Base-by-base conservation (phyloP, 2,888 invertebrate species). In the Scaptodrosophila latifasciaeformis region DNA sequence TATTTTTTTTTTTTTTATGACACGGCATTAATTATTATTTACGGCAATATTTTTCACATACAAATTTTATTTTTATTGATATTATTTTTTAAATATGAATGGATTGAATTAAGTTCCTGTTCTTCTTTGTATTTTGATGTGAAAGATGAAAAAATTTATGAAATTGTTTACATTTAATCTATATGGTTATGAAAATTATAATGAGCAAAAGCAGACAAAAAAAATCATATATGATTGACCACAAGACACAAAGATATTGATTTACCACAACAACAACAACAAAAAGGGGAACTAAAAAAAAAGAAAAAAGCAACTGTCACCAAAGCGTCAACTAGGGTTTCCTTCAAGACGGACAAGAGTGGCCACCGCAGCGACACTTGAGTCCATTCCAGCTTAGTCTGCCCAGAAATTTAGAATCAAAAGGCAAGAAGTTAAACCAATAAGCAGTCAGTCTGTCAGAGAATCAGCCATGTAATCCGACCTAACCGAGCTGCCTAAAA, bases 1-100 rank as follows among this genome's bases (percentile, higher is more conserved):
- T 12, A 12, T 46, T 45, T 19, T 31, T 47, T 35, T 52, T 40
- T 48, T 39, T 34, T 35, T n/a, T 30, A 30, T 18, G 29, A 21
- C 9, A 37, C 7, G 13, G 6, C 7, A 65, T 75, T 79, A 77
- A 81, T 79, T 81, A 75, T 75, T 81, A 81, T 79, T 80, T 79
- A 77, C 70, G 58, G 55, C 43, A 57, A 55, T 68, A 59, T 67
- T 72, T 51, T 62, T 64, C 59, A 56, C 62, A 60, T 56, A 62
- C 54, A 52, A 56, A 57, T 62, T 72, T 65, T 56, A 65, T 66
- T 54, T 51, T 49, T 50, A 40, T 31, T 24, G 37, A 34, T 47
- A 50, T 55, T 13, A 30, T 47, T 42, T 42, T 5, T 44, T 24
- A 17, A 39, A 44, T 12, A 43, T 37, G 29, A 42, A 49, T 17